These are phyloP conservation scores for Ahaetulla prasina DNA, from an alignment of 2,113 vertebrate genomes.

Conservation along the genomic window DNA sequence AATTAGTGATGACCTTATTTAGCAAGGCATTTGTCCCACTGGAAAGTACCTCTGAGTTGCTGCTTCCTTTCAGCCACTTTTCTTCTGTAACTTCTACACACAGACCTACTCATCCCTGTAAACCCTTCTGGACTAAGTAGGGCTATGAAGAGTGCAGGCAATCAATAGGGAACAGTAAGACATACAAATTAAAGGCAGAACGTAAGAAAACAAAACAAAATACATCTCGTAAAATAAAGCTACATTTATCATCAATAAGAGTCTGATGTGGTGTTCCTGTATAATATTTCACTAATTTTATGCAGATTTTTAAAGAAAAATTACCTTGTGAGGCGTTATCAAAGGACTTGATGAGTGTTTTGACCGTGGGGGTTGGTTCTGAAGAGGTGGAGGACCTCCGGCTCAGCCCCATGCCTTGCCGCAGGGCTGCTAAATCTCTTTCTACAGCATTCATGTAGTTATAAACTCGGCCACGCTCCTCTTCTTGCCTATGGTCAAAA, in stretches of 20 bases:
- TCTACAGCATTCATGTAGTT: conserved; percentile 98
- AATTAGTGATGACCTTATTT: background rate
- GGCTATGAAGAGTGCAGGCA: background rate
- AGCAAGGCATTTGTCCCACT: background rate
- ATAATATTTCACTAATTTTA: background rate
- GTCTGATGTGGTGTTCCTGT: background rate
- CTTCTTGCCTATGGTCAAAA: conserved; percentile 80
- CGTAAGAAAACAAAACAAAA: background rate
- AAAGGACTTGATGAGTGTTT: conserved; percentile 96
- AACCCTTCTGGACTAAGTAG: background rate
- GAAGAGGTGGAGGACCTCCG: conserved; percentile 90
- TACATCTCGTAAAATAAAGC: background rate
- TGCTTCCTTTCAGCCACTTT: background rate
- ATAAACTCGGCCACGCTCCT: conserved; percentile 92
- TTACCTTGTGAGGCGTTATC: conserved; percentile 93
- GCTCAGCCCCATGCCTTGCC: conserved; percentile 93
- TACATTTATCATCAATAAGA: background rate
- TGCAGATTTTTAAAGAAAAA: background rate
- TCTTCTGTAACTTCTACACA: background rate
- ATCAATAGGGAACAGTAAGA: background rate
- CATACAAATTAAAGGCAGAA: background rate
- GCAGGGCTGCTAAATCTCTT: conserved; percentile 86
- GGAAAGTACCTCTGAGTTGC: background rate
- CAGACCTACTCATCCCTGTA: background rate
- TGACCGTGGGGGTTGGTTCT: conserved; percentile 91